A percentile compares a stretch with the other conserved stretches of the same genome.
These are phyloP conservation scores for Semicossyphus pulcher DNA, from an alignment of 2,113 vertebrate species.

Conservation along the genomic window DNA sequence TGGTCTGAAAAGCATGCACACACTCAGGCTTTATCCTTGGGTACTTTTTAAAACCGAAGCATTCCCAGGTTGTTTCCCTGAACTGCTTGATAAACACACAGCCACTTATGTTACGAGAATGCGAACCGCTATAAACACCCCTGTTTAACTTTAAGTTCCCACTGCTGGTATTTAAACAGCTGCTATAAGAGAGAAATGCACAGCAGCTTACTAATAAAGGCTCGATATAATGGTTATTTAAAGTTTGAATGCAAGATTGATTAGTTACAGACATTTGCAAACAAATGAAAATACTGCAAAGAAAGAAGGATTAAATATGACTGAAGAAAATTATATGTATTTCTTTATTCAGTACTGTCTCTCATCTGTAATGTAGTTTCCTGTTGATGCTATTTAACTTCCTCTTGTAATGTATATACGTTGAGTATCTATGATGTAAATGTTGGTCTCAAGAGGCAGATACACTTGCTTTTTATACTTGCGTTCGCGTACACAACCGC, in stretches of 20 bases:
- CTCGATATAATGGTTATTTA: background rate
- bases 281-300: background rate
- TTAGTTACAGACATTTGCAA: background rate
- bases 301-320: background rate
- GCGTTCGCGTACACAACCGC: too few species aligned
- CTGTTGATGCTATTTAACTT: too few species aligned
- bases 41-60: constrained; percentile 30
- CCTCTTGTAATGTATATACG: background rate
- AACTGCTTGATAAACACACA: constrained; percentile 47
- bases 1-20: constrained; percentile 2
- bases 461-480: too few species aligned
- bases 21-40: constrained; percentile 11
- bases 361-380: background rate
- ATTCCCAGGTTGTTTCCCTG: constrained; percentile 43
- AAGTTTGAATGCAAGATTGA: background rate
- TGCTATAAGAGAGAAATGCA: background rate
- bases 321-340: too few species aligned
- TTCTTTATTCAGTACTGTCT: background rate
- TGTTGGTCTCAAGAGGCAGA: background rate
- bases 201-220: background rate
- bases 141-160: constrained; percentile 28
- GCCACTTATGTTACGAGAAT: constrained; percentile 42
- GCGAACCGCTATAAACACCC: constrained; percentile 16
- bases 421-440: background rate
- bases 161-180: constrained; percentile 25